phyloP scores from a whole-genome alignment of 1,140 invertebrate species.

The Ostrea denselamellosa region DNA sequence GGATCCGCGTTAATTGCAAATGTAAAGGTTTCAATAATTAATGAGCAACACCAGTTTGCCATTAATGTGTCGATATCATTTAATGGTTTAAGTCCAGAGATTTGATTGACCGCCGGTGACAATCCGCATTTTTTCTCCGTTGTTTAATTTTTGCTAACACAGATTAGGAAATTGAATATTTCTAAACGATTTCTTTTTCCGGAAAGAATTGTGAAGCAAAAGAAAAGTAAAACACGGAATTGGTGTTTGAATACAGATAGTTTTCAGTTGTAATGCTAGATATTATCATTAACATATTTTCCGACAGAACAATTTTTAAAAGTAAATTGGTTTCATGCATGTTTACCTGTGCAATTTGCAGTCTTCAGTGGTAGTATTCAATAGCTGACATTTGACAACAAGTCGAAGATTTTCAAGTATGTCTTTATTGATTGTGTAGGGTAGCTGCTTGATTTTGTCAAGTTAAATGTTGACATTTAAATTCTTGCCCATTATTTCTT shows the following conservation, averaged over 20 bases:
- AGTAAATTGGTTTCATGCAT: conserved; percentile 12
- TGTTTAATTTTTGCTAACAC: background rate
- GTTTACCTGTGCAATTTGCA: background rate
- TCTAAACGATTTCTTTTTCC: background rate
- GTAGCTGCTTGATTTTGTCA: conserved; percentile 25
- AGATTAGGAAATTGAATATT: conserved; percentile 9
- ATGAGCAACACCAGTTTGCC: conserved; percentile 43
- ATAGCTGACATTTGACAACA: conserved; percentile 3
- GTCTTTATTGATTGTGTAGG: background rate
- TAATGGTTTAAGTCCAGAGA: conserved; percentile 36
- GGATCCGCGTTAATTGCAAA: conserved; percentile 23
- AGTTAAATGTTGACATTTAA: conserved; percentile 37
- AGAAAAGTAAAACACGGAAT: background rate
- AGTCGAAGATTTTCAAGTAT: conserved; percentile 19
- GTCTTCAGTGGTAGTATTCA: background rate
- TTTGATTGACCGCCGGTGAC: conserved; percentile 9
- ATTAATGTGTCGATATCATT: conserved; percentile 44
- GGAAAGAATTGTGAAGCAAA: background rate
- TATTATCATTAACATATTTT: conserved; percentile 24
- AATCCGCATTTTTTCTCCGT: background rate
- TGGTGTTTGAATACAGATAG: background rate
- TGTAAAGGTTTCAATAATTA: conserved; percentile 42
- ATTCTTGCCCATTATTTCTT: conserved; percentile 18
- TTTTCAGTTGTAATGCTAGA: background rate
- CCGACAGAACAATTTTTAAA: conserved; percentile 25